Conservation (phyloP, 2,113 vertebrate genomes). For the Dicentrarchus labrax region DNA sequence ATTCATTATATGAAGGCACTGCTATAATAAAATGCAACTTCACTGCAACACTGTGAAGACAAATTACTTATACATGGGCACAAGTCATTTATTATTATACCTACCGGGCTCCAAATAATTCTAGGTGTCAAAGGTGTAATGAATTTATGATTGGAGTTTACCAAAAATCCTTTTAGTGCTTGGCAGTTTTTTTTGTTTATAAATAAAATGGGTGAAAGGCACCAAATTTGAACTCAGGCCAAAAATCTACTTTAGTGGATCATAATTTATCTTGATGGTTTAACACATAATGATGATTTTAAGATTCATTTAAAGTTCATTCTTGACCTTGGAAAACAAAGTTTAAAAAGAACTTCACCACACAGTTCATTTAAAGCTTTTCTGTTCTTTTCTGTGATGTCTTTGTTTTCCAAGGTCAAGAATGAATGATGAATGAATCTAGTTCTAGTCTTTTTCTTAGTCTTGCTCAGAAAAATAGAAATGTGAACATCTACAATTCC, state of each 20-base stretch:
- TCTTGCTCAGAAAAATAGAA: too few species aligned
- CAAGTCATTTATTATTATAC: conserved; percentile 41
- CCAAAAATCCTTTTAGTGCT: conserved; percentile 56
- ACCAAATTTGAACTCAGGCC: conserved; percentile 34
- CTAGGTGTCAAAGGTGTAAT: conserved; percentile 37
- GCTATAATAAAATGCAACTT: conserved; percentile 5
- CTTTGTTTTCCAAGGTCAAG: not conserved
- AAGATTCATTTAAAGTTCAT: conserved; percentile 11
- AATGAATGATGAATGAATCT: too few species aligned
- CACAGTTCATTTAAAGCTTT: not conserved
- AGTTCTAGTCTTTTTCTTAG: too few species aligned
- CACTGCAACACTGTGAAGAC: conserved; percentile 30
- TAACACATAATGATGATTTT: conserved; percentile 26
- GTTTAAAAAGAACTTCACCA: conserved; percentile 12
- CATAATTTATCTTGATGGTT: conserved; percentile 41
- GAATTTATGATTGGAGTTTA: conserved; percentile 47
- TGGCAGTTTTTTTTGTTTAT: conserved; percentile 43
- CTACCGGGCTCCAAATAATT: conserved; percentile 11
- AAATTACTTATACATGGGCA: conserved; percentile 18
- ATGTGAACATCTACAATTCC: too few species aligned
- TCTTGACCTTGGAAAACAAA: conserved; percentile 33
- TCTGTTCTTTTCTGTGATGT: not conserved
- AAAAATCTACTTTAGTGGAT: conserved; percentile 59
- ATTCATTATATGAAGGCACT: not conserved
- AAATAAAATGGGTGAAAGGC: conserved; percentile 37